A percentile compares a stretch with the other conserved stretches of the same genome.
These are phyloP conservation scores for Ctenoplectra terminalis DNA, from an alignment of 1,140 invertebrate genomes.

Conservation along the genomic window DNA sequence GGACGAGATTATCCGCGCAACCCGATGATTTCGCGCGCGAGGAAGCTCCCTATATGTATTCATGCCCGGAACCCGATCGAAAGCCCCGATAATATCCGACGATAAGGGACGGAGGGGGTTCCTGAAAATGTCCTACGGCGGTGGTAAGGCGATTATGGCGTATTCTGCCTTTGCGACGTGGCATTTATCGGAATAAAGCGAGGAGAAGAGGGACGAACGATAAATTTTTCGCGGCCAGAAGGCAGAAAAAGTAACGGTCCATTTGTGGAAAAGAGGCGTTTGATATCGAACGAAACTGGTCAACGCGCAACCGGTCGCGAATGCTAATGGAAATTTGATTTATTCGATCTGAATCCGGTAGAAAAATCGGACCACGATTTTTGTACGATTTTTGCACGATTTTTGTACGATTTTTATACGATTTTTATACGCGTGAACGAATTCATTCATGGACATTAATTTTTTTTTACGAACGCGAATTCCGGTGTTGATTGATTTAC, in stretches of 20 bases:
- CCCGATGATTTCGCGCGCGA: slow-evolving; percentile 29
- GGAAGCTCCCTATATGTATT: not conserved
- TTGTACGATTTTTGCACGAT: not conserved
- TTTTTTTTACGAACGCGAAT: not conserved
- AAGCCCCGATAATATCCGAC: slow-evolving; percentile 38
- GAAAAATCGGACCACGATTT: not conserved
- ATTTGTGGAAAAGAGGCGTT: not conserved
- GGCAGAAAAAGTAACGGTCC: slow-evolving; percentile 25
- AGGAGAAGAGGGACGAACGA: not conserved
- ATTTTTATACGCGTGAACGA: not conserved
- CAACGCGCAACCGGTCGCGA: not conserved
- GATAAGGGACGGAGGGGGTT: slow-evolving; percentile 23
- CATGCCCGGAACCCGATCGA: not conserved
- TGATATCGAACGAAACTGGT: not conserved
- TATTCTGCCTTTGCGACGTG: slow-evolving; percentile 17
- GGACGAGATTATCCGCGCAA: slow-evolving; percentile 52
- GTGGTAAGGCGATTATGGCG: slow-evolving; percentile 46
- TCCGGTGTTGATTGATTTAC: not conserved
- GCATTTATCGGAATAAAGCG: slow-evolving; percentile 26
- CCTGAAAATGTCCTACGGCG: slow-evolving; percentile 50
- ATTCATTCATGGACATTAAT: no score
- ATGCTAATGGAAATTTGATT: slow-evolving; percentile 24
- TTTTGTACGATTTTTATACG: not conserved
- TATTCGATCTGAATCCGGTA: not conserved
- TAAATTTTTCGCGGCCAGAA: slow-evolving; percentile 26